These are phyloP conservation scores for Romanomermis culicivorax DNA, from an alignment of 2,888 invertebrate species.

Conservation along the genomic window DNA sequence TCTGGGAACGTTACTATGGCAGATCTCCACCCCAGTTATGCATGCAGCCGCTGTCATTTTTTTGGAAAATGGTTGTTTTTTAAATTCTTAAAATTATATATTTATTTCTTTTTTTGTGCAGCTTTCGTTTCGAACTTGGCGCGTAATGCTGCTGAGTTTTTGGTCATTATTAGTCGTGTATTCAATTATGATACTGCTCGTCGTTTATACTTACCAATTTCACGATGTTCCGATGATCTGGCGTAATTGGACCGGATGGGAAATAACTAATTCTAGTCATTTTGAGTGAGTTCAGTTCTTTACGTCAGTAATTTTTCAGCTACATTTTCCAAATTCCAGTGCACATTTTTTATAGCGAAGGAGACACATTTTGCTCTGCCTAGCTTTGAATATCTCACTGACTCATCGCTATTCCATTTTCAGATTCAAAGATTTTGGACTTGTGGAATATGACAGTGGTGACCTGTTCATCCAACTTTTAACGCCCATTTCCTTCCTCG, in stretches of 20 bases:
- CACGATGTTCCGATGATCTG: slow-evolving; percentile 61
- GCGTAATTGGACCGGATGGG: slow-evolving; percentile 53
- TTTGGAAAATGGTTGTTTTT: too few species aligned
- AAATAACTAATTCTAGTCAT: slow-evolving; percentile 16
- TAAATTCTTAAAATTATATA: too few species aligned
- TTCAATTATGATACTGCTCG: slow-evolving; percentile 76
- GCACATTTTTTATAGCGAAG: not conserved
- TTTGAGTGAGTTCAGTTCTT: too few species aligned
- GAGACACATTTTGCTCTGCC: too few species aligned
- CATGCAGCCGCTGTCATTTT: too few species aligned
- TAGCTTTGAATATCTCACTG: too few species aligned
- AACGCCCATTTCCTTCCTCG: slow-evolving; percentile 83
- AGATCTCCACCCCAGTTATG: too few species aligned
- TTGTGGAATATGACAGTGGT: slow-evolving; percentile 64
- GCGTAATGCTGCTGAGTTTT: slow-evolving; percentile 74
- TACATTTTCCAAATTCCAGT: not conserved
- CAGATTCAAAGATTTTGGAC: slow-evolving; percentile 77
- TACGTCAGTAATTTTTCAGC: too few species aligned
- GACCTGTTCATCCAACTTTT: slow-evolving; percentile 70
- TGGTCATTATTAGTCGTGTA: slow-evolving; percentile 88
- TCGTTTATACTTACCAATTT: slow-evolving; percentile 92
- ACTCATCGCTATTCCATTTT: too few species aligned
- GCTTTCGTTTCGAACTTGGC: slow-evolving; percentile 76
- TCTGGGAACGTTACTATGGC: too few species aligned
- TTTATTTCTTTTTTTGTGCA: too few species aligned